Conservation (phyloP, 2,113 vertebrate genomes). For the Tachysurus vachellii region DNA sequence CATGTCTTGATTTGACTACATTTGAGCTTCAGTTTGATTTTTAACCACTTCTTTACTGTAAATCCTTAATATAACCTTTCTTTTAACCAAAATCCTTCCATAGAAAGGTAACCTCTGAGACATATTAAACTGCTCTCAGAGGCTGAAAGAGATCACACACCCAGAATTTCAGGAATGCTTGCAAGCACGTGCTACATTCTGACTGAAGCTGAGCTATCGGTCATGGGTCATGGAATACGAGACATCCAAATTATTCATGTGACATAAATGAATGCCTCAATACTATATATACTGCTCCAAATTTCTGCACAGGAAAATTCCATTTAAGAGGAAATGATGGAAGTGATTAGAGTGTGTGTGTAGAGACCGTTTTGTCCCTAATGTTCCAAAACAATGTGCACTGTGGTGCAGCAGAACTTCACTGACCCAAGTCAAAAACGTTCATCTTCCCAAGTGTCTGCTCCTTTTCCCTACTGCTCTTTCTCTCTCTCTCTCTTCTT, state of each 20-base stretch:
- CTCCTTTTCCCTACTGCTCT: not conserved
- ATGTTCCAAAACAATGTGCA: conserved; percentile 22
- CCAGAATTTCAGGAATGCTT: conserved; percentile 49
- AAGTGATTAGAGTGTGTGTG: conserved; percentile 20
- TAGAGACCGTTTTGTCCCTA: not conserved
- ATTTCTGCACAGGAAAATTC: conserved; percentile 19
- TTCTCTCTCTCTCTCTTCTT: not conserved
- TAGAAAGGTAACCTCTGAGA: not conserved
- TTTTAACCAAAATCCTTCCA: not conserved
- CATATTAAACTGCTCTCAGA: not conserved
- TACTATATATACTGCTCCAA: not conserved
- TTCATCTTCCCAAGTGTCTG: conserved; percentile 13
- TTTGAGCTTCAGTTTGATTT: not conserved
- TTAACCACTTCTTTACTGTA: not conserved
- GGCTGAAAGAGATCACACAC: conserved; percentile 38
- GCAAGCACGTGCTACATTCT: conserved; percentile 55
- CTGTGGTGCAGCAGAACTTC: conserved; percentile 7
- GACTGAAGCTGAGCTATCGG: conserved; percentile 35
- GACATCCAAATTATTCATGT: conserved; percentile 4
- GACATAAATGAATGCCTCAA: not conserved
- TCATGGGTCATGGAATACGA: not conserved
- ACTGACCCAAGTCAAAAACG: conserved; percentile 33
- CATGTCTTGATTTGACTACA: not conserved
- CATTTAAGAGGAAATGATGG: conserved; percentile 15
- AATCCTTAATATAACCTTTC: not conserved